Base-by-base conservation (phyloP, 2,888 invertebrate genomes). In the Melanargia galathea region DNA sequence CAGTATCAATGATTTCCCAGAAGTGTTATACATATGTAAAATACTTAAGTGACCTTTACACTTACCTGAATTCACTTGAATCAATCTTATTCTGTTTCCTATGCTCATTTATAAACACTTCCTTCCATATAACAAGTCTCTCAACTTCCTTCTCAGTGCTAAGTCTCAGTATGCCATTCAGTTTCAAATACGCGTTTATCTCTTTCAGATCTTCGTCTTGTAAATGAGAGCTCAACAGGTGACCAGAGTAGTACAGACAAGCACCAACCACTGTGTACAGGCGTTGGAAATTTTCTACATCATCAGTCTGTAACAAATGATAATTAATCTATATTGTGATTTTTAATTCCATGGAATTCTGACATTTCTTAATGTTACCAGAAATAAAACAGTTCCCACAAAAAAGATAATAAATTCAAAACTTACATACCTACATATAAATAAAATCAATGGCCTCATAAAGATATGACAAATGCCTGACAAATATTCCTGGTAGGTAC, bases 201-300 rank as follows among this genome's bases (percentile, higher is more conserved):
- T 96, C 96, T 49, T 93, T 91, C 59, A 96, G 90, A 81, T 97
- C 95, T 63, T 94, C 93, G 58, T 94, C 92, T 66, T 94, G 93
- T 68, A 97, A 89, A 83, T 97, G 97, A 7, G 95, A 95, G 63
- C 95, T 94, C 49, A 98, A 80, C 65, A 97, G 86, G 80, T 95
- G 95, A 16, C 95, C 95, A 73, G 94, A 88, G 70, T 93, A 93
- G 75, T 93, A 94, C 26, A 94, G 75, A 72, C 93, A 93, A 1
- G 93, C 92, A 22, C 95, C 95, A 65, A 94, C 83, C 43, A 95
- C 93, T 16, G 93, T 93, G 75, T 94, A 95, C 2, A 95, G 83
- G 70, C 96, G 91, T 88, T 96, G 95, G 75, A 95, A 95, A 73
- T 94, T 94, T 77, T 95, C 93, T 16, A 95, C 93, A 75, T 95